Percentiles rank a stretch among this genome's conserved stretches.
Evolutionary conservation across 2,113 vertebrate genomes (phyloP).

Genomic region (Microtus montanus): DNA sequence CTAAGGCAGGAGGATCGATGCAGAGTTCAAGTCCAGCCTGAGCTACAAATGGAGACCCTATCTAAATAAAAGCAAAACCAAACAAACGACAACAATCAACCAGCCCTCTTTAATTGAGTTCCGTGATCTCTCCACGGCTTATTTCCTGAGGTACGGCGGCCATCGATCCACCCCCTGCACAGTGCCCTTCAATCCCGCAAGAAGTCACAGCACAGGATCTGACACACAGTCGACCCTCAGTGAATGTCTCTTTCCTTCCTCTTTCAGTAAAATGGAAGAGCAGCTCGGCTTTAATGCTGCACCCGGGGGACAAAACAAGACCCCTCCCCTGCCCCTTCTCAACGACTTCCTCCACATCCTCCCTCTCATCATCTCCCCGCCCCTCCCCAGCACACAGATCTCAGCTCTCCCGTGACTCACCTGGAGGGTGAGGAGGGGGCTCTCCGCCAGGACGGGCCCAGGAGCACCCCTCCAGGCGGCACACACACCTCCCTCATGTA

Average conservation of each 20-base stretch:
- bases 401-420: constrained; percentile 24
- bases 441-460: neutral
- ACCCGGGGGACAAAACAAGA: neutral
- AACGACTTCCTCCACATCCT: neutral
- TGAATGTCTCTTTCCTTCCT: constrained; percentile 7
- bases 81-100: neutral
- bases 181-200: neutral
- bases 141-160: neutral
- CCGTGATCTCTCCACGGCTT: neutral
- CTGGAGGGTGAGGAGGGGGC: neutral
- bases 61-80: neutral
- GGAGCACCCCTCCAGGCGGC: neutral
- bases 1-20: neutral
- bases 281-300: neutral
- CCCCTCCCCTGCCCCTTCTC: neutral
- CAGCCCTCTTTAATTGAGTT: neutral
- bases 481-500: neutral
- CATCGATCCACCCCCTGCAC: neutral
- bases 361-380: neutral
- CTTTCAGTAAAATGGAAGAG: neutral
- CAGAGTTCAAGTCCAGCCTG: neutral
- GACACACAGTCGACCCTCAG: neutral
- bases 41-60: neutral
- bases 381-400: neutral
- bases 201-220: constrained; percentile 21